Conservation (phyloP, 2,888 invertebrate species). For the Odontothrips loti region DNA sequence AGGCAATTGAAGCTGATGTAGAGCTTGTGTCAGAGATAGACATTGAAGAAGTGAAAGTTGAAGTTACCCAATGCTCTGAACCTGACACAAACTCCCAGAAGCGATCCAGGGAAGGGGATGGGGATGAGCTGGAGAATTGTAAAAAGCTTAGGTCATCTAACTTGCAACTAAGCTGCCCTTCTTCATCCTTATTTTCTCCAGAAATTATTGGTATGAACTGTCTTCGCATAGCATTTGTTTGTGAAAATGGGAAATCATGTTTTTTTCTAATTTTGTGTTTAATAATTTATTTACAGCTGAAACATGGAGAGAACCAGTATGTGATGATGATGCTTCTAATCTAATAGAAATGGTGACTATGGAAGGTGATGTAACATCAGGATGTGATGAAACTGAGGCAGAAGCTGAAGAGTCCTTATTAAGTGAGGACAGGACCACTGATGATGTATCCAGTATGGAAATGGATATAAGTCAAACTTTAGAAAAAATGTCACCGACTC, state of each 20-base stretch:
- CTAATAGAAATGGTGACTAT: background rate
- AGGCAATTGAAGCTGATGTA: constrained; percentile 32
- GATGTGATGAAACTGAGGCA: constrained; percentile 36
- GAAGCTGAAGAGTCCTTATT: constrained; percentile 34
- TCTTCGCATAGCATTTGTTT: background rate
- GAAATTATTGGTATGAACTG: background rate
- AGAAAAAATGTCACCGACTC: background rate
- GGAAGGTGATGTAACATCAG: constrained; percentile 7
- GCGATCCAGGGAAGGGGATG: constrained; percentile 31
- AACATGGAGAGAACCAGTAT: background rate
- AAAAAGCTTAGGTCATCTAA: constrained; percentile 34
- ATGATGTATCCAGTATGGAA: constrained; percentile 22
- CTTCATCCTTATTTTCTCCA: background rate
- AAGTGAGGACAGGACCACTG: constrained; percentile 10
- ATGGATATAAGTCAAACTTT: background rate
- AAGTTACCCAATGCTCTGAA: constrained; percentile 36
- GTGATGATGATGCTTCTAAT: background rate
- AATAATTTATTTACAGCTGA: background rate
- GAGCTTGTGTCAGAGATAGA: constrained; percentile 32
- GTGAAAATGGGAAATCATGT: background rate
- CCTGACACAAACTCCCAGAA: constrained; percentile 31
- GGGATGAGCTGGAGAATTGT: constrained; percentile 36
- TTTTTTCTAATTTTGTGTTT: background rate
- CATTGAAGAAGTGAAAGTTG: constrained; percentile 37
- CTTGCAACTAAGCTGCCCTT: background rate